Evolutionary conservation across 2,113 vertebrate species (phyloP), one percentile per base, ranked within the genome.

Genomic region (Sakesphorus luctuosus): DNA sequence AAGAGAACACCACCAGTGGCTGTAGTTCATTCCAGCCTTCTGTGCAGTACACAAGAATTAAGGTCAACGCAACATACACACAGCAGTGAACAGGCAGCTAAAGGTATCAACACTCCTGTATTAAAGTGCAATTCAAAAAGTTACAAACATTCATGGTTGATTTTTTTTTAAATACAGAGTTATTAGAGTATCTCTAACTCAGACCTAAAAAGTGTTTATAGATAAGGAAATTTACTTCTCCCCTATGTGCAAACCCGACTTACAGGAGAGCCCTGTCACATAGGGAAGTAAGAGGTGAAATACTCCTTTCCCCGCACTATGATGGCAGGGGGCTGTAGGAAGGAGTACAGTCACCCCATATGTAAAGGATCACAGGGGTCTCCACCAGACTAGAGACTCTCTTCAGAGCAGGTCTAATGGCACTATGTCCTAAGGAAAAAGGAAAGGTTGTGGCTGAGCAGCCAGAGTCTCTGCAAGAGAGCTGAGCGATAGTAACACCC

Each of bases 121-220:
- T 97, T 97, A 97, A 97, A 97, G 97, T 97, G 97, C 97, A 97
- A 61, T 93, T 91, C 83, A 92, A 84, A 94, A 94, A 94, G 66
- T 97, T 96, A 97, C 84, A 97, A 96, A 97, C 88, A 94, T 95
- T 95, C 77, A 92, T 59, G 21, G 58, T 36, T 93, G 66, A 13
- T 61, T 78, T 80, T 61, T 87, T 56, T 84, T 67, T 68, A 58
- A 93, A 93, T 95, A 94, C 58, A 95, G 84, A 91, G 21, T 80
- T 50, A 26, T 73, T 69, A 91, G 76, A 94, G 4, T 83, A 77
- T 90, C 50, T 93, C 75, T 61, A 85, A 88, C 28, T 89, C 50
- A 56, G 67, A 66, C 35, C 84, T 84, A 77, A 88, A 78, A 73
- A 13, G n/a, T 47, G 17, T 85, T 95, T 79, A 71, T 20, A 94